Percentiles rank a stretch among this genome's conserved stretches.
Evolutionary conservation across 2,113 vertebrate species (phyloP).

Genomic region (Heloderma charlesbogerti): DNA sequence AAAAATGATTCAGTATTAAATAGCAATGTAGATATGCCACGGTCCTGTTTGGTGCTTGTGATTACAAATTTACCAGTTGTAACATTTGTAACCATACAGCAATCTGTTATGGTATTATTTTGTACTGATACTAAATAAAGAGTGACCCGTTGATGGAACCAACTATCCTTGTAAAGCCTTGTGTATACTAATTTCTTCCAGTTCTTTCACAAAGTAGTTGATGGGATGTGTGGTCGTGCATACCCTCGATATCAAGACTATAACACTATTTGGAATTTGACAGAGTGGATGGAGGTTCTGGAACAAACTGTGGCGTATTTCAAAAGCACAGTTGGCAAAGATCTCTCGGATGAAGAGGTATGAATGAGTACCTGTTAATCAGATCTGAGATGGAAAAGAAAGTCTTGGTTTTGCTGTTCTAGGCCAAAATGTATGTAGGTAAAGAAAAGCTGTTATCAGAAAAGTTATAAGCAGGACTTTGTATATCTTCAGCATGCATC

Average conservation of each 20-base stretch:
- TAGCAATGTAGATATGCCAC: not conserved
- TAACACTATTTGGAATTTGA: conserved; percentile 80
- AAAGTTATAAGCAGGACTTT: not conserved
- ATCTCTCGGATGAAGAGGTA: conserved; percentile 86
- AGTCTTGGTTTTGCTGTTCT: not conserved
- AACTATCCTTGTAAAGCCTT: accelerated
- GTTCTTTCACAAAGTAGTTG: conserved; percentile 91
- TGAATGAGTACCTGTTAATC: not conserved
- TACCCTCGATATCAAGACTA: conserved; percentile 84
- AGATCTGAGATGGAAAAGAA: accelerated
- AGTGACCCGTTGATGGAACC: accelerated
- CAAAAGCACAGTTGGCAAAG: conserved; percentile 79
- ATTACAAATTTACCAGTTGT: not conserved
- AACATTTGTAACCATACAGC: not conserved
- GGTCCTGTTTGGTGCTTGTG: not conserved
- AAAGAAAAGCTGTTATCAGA: not conserved
- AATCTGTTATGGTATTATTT: not conserved
- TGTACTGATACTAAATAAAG: accelerated
- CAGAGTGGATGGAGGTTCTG: conserved; percentile 86
- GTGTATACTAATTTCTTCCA: conserved; percentile 46
- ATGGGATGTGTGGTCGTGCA: conserved; percentile 87
- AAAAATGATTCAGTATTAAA: not conserved
- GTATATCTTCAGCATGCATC: not conserved
- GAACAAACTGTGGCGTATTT: conserved; percentile 77
- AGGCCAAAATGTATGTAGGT: not conserved